These are phyloP conservation scores for Chaetodon auriga DNA, from an alignment of 2,113 vertebrate genomes.

Conservation along the genomic window DNA sequence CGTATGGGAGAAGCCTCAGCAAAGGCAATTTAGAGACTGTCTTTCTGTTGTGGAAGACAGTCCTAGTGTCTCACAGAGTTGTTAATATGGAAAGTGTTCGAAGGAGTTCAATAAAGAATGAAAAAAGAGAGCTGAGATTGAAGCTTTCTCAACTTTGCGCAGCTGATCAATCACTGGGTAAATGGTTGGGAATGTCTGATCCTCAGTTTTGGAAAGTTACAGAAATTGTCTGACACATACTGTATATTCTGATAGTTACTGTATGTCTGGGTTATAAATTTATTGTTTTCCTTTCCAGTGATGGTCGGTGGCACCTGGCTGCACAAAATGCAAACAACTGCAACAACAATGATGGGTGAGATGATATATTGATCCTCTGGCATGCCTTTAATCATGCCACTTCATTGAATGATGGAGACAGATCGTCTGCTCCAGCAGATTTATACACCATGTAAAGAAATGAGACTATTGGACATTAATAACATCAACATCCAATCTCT, in stretches of 20 bases:
- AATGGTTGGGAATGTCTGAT: background rate
- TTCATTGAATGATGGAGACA: background rate
- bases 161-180: background rate
- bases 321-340: constrained; percentile 87
- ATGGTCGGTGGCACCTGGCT: constrained; percentile 80
- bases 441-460: background rate
- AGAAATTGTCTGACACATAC: background rate
- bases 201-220: background rate
- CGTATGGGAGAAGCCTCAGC: too few relatives aligned
- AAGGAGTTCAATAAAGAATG: background rate
- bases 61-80: background rate
- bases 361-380: background rate
- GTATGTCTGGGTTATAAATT: background rate
- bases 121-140: background rate
- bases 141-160: background rate
- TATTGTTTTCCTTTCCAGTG: constrained; percentile 48
- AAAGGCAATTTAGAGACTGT: too few relatives aligned
- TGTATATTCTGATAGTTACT: background rate
- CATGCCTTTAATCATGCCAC: background rate
- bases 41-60: background rate
- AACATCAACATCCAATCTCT: background rate
- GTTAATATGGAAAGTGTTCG: background rate
- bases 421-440: background rate
- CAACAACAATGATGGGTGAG: constrained; percentile 91
- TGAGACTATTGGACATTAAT: too few relatives aligned